Evolutionary conservation across 2,797 vertebrate species (phyloP).

Genomic region (Bryconaethiops microstoma): DNA sequence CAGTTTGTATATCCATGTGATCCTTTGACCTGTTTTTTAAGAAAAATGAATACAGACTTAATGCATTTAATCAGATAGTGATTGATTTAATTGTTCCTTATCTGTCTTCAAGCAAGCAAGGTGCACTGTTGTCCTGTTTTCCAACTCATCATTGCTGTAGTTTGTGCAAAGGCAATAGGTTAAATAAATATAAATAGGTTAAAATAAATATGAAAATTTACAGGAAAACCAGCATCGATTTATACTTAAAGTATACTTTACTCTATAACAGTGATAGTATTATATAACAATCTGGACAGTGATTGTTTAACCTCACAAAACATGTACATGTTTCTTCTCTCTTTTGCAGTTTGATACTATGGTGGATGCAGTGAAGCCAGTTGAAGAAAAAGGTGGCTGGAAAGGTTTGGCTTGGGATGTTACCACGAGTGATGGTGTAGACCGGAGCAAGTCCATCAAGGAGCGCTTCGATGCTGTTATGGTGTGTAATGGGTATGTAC

Average conservation of each 20-base stretch:
- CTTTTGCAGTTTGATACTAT: conserved; percentile 62
- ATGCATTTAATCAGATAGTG: background rate
- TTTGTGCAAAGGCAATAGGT: background rate
- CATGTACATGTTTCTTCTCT: background rate
- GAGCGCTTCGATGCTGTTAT: conserved; percentile 72
- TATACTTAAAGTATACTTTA: too few species aligned
- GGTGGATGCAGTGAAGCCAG: conserved; percentile 65
- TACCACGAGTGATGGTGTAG: conserved; percentile 47
- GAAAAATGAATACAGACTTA: background rate
- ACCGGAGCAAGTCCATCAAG: conserved; percentile 38
- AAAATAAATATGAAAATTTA: too few species aligned
- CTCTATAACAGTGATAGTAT: too few species aligned
- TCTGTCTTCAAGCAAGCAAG: background rate
- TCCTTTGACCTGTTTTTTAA: background rate
- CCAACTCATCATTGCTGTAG: background rate
- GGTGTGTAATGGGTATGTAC: conserved; percentile 74
- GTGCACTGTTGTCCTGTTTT: background rate
- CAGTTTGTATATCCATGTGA: background rate
- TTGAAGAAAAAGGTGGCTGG: conserved; percentile 48
- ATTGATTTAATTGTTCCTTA: background rate
- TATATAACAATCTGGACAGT: background rate
- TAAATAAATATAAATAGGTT: background rate
- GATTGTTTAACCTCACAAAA: background rate
- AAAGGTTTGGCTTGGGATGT: conserved; percentile 65
- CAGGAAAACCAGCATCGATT: too few species aligned